These are phyloP conservation scores for Megaceryle maxima DNA, from an alignment of 2,113 vertebrate species.

Conservation along the genomic window DNA sequence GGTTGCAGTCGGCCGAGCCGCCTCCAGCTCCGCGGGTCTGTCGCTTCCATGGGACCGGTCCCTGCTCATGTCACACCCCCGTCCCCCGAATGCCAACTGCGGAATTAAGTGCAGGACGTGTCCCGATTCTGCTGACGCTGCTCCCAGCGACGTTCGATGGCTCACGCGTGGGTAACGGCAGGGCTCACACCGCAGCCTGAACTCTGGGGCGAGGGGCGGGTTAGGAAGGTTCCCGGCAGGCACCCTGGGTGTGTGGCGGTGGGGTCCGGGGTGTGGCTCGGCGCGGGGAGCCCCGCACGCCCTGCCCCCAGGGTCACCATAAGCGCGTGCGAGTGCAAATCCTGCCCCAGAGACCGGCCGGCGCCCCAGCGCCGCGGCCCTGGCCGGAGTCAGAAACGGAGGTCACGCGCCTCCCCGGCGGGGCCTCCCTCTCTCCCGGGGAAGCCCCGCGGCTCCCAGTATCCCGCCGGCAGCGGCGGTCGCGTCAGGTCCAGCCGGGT, in stretches of 20 bases:
- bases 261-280: background rate
- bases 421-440: too few relatives aligned
- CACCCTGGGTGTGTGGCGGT: fast-evolving
- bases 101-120: background rate
- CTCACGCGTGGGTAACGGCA: fast-evolving
- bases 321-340: fast-evolving
- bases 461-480: background rate
- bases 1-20: background rate
- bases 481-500: background rate
- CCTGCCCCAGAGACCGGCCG: too few relatives aligned
- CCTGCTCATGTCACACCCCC: background rate
- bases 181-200: background rate
- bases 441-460: background rate
- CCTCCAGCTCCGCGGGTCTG: background rate
- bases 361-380: background rate
- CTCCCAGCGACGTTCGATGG: background rate
- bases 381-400: fast-evolving
- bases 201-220: background rate
- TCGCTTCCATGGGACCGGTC: background rate
- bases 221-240: background rate
- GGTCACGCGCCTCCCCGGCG: background rate
- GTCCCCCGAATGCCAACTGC: background rate
- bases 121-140: background rate
- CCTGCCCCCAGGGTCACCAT: fast-evolving
- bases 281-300: background rate